Conservation (phyloP, 2,888 invertebrate species). For the Andrena marginata region DNA sequence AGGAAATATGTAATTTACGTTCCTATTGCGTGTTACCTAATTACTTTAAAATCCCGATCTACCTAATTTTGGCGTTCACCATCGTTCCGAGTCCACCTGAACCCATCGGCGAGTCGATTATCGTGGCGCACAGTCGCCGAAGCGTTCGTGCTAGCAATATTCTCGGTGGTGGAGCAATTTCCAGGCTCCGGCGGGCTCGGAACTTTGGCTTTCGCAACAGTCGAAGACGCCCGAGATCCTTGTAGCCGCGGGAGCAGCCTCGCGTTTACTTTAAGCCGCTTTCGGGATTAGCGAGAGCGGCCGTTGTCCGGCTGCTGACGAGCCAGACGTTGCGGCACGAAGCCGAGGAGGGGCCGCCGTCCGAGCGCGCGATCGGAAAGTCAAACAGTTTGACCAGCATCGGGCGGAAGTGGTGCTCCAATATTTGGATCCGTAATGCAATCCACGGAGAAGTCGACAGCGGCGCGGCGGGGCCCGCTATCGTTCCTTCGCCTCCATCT, state of each 20-base stretch:
- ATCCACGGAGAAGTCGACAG: constrained; percentile 61
- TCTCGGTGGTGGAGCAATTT: neutral
- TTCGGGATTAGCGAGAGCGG: constrained; percentile 52
- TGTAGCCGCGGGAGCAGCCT: constrained; percentile 1
- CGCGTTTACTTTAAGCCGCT: constrained; percentile 51
- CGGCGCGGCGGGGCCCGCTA: constrained; percentile 10
- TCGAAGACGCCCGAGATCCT: neutral
- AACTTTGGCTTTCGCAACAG: neutral
- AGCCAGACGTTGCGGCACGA: constrained; percentile 39
- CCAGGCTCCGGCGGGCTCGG: neutral
- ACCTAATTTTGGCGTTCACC: no score
- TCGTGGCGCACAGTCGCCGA: no score
- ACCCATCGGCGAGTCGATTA: no score
- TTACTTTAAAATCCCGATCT: no score
- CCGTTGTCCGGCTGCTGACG: constrained; percentile 53
- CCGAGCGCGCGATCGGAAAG: constrained; percentile 68
- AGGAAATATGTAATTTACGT: no score
- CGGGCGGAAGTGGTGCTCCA: constrained; percentile 67
- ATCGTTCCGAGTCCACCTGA: no score
- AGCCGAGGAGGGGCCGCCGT: constrained; percentile 33
- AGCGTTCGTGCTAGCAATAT: neutral
- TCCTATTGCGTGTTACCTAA: no score
- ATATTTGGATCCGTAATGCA: constrained; percentile 78
- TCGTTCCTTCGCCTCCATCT: constrained; percentile 16
- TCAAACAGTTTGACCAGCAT: constrained; percentile 74